These are phyloP conservation scores for Muscicapa comitata DNA, from an alignment of 2,797 vertebrate genomes.

Conservation along the genomic window DNA sequence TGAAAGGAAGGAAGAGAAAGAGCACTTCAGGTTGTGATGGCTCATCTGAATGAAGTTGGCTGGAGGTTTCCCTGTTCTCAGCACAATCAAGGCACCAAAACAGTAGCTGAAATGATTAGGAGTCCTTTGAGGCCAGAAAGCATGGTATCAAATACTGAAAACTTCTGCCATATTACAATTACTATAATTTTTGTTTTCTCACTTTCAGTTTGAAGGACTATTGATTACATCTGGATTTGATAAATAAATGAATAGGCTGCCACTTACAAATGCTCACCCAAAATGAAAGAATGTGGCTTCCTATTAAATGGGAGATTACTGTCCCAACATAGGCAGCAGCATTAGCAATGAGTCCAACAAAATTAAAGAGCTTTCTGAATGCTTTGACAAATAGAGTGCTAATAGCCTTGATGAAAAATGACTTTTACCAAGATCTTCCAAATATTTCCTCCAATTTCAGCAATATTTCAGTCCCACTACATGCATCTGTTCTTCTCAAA, in stretches of 20 bases:
- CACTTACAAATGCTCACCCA: conserved; percentile 52
- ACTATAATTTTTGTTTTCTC: conserved; percentile 16
- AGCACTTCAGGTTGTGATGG: background rate
- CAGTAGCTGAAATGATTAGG: background rate
- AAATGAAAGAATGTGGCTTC: conserved; percentile 36
- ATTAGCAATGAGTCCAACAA: background rate
- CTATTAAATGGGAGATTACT: conserved; percentile 20
- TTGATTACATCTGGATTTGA: conserved; percentile 50
- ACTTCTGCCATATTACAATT: background rate
- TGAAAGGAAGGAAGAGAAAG: background rate
- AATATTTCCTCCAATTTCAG: conserved; percentile 2
- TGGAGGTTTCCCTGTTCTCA: background rate
- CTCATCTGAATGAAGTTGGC: background rate
- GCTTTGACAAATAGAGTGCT: conserved; percentile 47
- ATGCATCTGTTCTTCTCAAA: background rate
- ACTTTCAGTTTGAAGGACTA: conserved; percentile 6
- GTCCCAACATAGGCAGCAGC: background rate
- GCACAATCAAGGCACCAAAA: background rate
- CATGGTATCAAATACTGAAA: background rate
- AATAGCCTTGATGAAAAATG: conserved; percentile 22
- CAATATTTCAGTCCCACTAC: background rate
- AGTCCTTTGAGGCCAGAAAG: background rate
- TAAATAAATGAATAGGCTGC: conserved; percentile 40
- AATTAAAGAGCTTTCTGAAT: conserved; percentile 36
- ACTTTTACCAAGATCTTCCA: conserved; percentile 4